Conservation (phyloP, 2,888 invertebrate species). For the Sphecodes monilicornis region DNA sequence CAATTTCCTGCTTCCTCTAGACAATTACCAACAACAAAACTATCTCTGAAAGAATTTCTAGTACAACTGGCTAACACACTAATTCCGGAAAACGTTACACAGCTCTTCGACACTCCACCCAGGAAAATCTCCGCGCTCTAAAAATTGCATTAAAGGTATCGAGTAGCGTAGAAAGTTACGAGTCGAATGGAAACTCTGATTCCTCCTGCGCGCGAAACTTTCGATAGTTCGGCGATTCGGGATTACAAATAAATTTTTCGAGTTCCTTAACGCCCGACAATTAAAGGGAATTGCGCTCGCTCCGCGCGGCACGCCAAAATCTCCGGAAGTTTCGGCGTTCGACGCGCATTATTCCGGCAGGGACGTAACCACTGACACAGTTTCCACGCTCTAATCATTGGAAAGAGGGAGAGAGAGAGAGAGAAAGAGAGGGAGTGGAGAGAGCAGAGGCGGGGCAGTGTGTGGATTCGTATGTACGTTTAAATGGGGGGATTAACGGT, state of each 20-base stretch:
- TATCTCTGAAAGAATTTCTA: background rate
- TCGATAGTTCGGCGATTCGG: background rate
- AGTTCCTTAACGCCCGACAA: background rate
- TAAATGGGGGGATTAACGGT: constrained; percentile 22
- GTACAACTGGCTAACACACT: background rate
- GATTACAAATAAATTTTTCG: background rate
- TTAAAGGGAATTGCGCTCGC: background rate
- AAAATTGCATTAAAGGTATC: background rate
- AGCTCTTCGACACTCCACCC: background rate
- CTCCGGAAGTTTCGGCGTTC: background rate
- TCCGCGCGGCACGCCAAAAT: background rate
- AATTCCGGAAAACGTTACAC: background rate
- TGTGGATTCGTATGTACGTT: background rate
- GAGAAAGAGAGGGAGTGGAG: background rate
- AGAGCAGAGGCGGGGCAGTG: background rate
- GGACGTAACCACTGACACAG: constrained; percentile 7
- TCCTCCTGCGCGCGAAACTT: background rate
- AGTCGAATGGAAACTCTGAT: background rate
- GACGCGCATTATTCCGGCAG: background rate
- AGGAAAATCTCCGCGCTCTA: background rate
- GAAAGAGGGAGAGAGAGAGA: background rate
- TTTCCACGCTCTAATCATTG: background rate
- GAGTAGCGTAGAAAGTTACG: background rate
- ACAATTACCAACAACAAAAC: background rate
- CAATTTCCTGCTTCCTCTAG: background rate